A percentile compares a stretch with the other conserved stretches of the same genome.
These are phyloP conservation scores for Manduca sexta DNA, from an alignment of 1,140 invertebrate species.

Conservation along the genomic window DNA sequence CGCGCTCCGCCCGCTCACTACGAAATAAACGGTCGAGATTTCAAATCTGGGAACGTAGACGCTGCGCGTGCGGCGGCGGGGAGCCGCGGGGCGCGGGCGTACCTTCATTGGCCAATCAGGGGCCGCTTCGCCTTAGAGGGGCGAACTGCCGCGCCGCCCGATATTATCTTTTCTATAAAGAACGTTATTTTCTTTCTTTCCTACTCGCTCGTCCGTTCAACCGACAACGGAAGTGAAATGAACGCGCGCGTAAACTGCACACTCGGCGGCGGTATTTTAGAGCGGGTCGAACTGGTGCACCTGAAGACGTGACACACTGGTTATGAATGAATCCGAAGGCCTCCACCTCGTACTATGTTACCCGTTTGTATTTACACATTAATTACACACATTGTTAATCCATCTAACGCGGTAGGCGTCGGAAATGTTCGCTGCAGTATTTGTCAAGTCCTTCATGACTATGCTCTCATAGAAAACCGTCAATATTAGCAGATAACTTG, in stretches of 20 bases:
- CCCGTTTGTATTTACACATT: no score
- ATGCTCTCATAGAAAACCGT: not conserved
- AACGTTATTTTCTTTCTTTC: slow-evolving; percentile 69
- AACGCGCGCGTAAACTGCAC: slow-evolving; percentile 58
- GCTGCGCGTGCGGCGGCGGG: slow-evolving; percentile 51
- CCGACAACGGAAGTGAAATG: slow-evolving; percentile 66
- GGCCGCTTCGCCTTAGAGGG: slow-evolving; percentile 53
- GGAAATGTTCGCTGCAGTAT: no score
- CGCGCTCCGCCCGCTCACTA: slow-evolving; percentile 46
- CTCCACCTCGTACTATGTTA: not conserved
- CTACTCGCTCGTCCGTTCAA: slow-evolving; percentile 62
- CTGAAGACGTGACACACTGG: not conserved
- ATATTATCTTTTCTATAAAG: slow-evolving; percentile 61
- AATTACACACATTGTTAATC: no score
- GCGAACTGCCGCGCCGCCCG: slow-evolving; percentile 39
- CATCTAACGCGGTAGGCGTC: no score
- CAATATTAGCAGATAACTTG: no score
- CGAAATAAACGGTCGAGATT: slow-evolving; percentile 72
- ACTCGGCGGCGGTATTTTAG: slow-evolving; percentile 33
- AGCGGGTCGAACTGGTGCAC: not conserved
- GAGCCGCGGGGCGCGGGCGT: slow-evolving; percentile 24
- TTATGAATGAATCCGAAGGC: slow-evolving; percentile 13
- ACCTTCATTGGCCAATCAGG: slow-evolving; percentile 49
- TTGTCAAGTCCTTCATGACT: not conserved
- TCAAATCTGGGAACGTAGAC: slow-evolving; percentile 67